Evolutionary conservation across 92 coral and sea anemone genomes (phyloP), one percentile per base, ranked within the genome.

Genomic region (Palythoa grandiflora): DNA sequence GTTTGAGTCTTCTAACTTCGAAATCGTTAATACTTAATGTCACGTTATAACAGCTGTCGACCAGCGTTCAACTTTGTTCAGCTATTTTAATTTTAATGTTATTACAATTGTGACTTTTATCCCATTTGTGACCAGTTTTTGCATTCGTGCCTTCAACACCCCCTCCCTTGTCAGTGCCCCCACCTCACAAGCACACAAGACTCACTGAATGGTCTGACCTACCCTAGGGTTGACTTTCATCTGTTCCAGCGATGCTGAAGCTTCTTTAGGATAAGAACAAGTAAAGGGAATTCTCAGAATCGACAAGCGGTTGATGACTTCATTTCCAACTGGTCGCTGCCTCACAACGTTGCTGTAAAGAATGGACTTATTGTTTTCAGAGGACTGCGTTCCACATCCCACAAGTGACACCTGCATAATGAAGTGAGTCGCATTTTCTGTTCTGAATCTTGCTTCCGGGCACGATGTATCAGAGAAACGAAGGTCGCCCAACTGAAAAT

Each of bases 291-390:
- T 81, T 4, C 48, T 50, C 61, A 81, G 63, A 68, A 63, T 52
- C 3, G 86, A 68, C 44, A 81, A 28, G 0, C 86, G 86, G 21
- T 81, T 81, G 5, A 81, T 81, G 40, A 81, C 86, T 6, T 81
- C 86, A 7, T 81, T 81, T 10, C 13, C 76, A 39, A 81, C 76
- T 21, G 86, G 86, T 66, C 86, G 66, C 75, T 81, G 75, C 16
- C 86, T 81, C 44, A 81, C 86, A 13, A 11, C 47, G 75, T 81
- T 81, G 48, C 86, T 81, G 86, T 81, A 81, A 39, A 81, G 44
- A 66, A 81, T 81, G 0, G 86, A 65, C 60, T 14, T 21, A 37
- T 66, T 44, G 59, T 28, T 81, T 28, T 81, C 74, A 50, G 57
- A 39, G 55, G 75, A 44, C n/a, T 66, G 13, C 38, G 86, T 81